Base-by-base conservation (phyloP, 2,888 invertebrate species). In the Drosophila anceps region DNA sequence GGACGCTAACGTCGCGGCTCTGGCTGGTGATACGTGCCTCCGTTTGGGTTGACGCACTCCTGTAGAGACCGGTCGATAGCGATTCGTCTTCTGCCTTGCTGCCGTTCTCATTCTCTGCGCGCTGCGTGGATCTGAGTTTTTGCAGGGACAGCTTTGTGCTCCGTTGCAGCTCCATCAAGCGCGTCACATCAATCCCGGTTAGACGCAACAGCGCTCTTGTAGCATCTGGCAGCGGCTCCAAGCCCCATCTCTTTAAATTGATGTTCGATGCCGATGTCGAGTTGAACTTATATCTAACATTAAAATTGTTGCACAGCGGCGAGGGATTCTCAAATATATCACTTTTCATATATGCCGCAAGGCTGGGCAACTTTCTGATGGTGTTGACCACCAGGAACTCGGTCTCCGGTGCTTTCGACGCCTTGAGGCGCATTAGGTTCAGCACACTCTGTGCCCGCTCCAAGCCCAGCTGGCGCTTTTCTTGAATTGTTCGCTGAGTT, bases 341-440 rank as follows among this genome's bases (percentile, higher is more conserved):
- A 8, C 70, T 66, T 7, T 18, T 50, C 39, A 71, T 60, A 10
- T 44, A 67, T 8, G 64, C 57, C 0, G 20, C 18, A 9, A 55
- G 51, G 0, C 29, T 50, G 8, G 88, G 84, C 39, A 81, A 20
- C 13, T 69, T 69, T 7, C 44, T 37, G 10, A 88, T 58, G 1
- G 86, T 88, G 24, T 81, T 69, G 18, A 84, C 86, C 18, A 84
- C 62, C 1, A 77, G 61, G n/a, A 63, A 83, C n/a, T 83, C 79
- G 0, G 46, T 43, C 3, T 57, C 46, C 10, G 68, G 55, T 12
- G 27, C 46, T 2, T 65, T 69, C 0, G 65, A 54, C 5, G 33
- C 12, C 4, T 54, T 8, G 4, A 50, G 35, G 0, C 41, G 29
- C 10, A 81, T 50, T 8, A 58, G 29, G 0, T 13, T 7, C 4